Evolutionary conservation across 2,113 vertebrate species (phyloP).

Genomic region (Bubo scandiacus): DNA sequence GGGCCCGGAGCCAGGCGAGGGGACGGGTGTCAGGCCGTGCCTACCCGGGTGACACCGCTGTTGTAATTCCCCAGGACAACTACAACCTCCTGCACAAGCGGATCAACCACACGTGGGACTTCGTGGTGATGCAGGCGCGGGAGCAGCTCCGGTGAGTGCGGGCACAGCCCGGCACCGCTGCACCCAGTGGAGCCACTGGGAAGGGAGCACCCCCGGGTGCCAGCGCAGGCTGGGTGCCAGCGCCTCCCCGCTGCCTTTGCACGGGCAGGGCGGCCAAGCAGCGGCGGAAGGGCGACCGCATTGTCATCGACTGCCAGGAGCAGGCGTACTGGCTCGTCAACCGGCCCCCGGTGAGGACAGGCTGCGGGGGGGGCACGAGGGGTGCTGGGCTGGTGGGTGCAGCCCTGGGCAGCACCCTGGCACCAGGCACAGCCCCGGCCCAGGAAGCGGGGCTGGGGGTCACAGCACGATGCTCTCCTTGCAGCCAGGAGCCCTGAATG

Average conservation of each 20-base stretch:
- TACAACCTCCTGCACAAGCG: conserved; percentile 88
- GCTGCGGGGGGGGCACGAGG: background rate
- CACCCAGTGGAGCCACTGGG: background rate
- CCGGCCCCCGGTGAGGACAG: conserved; percentile 83
- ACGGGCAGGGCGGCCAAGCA: conserved; percentile 87
- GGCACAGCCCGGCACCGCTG: background rate
- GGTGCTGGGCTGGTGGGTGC: background rate
- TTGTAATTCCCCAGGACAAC: conserved; percentile 74
- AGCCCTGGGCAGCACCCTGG: background rate
- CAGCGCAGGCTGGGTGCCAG: background rate
- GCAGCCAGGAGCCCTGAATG: conserved; percentile 79
- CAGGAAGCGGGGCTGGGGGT: background rate
- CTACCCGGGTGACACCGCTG: rapidly evolving
- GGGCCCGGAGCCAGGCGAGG: rapidly evolving
- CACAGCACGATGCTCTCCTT: background rate
- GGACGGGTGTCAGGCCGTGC: rapidly evolving
- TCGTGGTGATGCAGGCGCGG: conserved; percentile 93
- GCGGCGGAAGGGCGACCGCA: conserved; percentile 88
- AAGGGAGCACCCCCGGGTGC: background rate
- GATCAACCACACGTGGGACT: conserved; percentile 94
- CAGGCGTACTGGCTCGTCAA: conserved; percentile 94
- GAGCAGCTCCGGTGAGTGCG: conserved; percentile 89
- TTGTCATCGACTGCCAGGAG: conserved; percentile 93
- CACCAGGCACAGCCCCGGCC: background rate
- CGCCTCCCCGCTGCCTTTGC: background rate